A percentile compares a stretch with the other conserved stretches of the same genome.
These are phyloP conservation scores for Gryllus longicercus DNA, from an alignment of 2,888 invertebrate genomes.

Conservation along the genomic window DNA sequence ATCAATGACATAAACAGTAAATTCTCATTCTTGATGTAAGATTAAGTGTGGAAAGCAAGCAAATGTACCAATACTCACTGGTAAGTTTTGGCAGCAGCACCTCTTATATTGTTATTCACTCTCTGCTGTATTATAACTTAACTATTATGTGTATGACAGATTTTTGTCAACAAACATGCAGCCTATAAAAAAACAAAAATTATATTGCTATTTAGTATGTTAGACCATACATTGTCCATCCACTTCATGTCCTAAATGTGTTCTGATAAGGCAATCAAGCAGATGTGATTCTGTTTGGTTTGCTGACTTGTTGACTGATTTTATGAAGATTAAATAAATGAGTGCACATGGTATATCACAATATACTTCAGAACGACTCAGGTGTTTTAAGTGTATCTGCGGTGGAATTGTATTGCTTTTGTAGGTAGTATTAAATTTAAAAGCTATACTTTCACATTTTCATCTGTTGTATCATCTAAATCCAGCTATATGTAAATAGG, in stretches of 20 bases:
- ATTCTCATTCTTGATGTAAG: not conserved
- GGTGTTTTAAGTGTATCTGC: not conserved
- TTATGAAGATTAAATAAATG: not conserved
- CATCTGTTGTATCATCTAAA: not conserved
- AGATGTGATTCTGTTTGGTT: too few relatives aligned
- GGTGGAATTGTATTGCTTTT: slow-evolving; percentile 4
- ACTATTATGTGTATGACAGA: not conserved
- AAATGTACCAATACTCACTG: not conserved
- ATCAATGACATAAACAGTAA: too few relatives aligned
- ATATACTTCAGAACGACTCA: not conserved
- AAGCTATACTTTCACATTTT: not conserved
- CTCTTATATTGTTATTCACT: not conserved
- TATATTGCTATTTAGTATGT: not conserved
- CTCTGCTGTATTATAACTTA: not conserved
- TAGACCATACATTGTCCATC: slow-evolving; percentile 1
- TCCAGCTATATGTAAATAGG: slow-evolving; percentile 17
- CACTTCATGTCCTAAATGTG: slow-evolving; percentile 1
- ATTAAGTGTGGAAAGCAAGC: not conserved
- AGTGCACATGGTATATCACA: slow-evolving; percentile 8
- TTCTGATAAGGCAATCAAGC: not conserved
- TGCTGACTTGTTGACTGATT: not conserved
- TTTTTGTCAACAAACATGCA: slow-evolving; percentile 1
- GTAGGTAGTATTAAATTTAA: not conserved
- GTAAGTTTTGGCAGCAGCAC: slow-evolving; percentile 17
- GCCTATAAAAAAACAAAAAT: not conserved